phyloP scores from a whole-genome alignment of 2,113 vertebrate genomes.

The Callaeas wilsoni region DNA sequence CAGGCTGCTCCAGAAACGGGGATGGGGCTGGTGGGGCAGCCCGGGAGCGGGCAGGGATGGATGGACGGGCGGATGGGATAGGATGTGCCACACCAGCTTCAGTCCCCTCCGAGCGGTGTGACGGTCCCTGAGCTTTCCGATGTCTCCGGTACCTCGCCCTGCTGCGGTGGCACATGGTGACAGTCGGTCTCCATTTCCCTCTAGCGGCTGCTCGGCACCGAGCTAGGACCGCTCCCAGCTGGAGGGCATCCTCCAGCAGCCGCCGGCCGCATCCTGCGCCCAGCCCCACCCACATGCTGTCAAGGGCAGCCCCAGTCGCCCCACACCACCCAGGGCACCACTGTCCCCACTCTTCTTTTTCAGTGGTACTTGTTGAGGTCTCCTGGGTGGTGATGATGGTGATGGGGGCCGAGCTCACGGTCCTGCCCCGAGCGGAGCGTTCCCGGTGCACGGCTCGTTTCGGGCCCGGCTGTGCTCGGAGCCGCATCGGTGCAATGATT shows the following conservation, averaged over 20 bases:
- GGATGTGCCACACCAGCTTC: not conserved
- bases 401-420: not conserved
- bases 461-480: not conserved
- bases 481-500: rapidly evolving
- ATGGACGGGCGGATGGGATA: not conserved
- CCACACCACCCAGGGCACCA: rapidly evolving
- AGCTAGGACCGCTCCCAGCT: not conserved
- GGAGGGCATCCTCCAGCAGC: not conserved
- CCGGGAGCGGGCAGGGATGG: not conserved
- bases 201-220: conserved; percentile 38
- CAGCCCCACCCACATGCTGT: not conserved
- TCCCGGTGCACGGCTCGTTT: not conserved
- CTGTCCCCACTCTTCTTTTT: not conserved
- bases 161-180: not conserved
- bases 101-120: rapidly evolving
- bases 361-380: not conserved
- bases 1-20: not conserved
- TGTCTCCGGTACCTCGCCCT: not conserved
- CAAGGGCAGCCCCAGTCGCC: rapidly evolving
- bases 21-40: not conserved
- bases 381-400: rapidly evolving
- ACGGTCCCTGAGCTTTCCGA: not conserved
- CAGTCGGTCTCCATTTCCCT: conserved; percentile 52
- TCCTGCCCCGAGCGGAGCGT: not conserved
- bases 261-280: rapidly evolving